These are phyloP conservation scores for Litoditis marina DNA, from an alignment of 2,888 invertebrate species.

Conservation along the genomic window DNA sequence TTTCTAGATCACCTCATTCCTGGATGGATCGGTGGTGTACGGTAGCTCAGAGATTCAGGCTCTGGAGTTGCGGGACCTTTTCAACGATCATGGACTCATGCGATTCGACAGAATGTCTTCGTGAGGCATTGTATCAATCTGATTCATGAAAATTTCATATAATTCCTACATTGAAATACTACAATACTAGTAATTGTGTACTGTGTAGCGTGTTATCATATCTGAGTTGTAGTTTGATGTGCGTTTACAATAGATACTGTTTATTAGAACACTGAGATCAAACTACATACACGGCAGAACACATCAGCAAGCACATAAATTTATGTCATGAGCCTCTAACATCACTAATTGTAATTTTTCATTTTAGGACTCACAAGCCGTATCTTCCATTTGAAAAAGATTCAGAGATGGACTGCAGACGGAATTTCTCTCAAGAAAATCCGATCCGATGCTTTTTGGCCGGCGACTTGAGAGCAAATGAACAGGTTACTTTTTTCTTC, in stretches of 20 bases:
- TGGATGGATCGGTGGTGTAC: constrained; percentile 95
- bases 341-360: background rate
- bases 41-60: constrained; percentile 75
- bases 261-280: too few species aligned
- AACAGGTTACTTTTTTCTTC: constrained; percentile 33
- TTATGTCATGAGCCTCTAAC: too few species aligned
- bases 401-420: constrained; percentile 79
- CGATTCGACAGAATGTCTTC: constrained; percentile 36
- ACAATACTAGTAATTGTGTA: too few species aligned
- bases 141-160: background rate
- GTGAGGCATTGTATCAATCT: background rate
- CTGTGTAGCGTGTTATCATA: too few species aligned
- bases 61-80: constrained; percentile 57
- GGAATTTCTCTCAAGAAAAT: constrained; percentile 55
- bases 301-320: too few species aligned
- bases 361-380: constrained; percentile 68
- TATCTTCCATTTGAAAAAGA: constrained; percentile 81
- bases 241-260: too few species aligned
- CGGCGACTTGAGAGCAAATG: constrained; percentile 80
- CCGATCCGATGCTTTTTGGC: constrained; percentile 85
- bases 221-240: too few species aligned
- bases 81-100: constrained; percentile 53
- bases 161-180: too few species aligned
- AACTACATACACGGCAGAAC: background rate
- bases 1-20: constrained; percentile 81